Conservation (phyloP, 2,888 invertebrate species). For the Mesodorylaimus sp. region DNA sequence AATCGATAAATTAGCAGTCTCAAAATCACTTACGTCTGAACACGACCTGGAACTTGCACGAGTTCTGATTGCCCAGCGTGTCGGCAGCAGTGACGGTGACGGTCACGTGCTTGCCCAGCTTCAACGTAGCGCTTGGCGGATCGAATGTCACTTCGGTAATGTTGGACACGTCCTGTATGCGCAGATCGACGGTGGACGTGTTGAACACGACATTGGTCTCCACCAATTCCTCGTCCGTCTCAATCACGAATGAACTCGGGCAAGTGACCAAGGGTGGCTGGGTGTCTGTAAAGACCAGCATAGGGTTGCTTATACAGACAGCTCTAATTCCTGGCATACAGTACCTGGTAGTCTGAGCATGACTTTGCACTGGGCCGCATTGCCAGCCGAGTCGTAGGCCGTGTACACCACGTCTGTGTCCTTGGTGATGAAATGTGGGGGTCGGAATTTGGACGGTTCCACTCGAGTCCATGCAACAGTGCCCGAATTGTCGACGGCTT, state of each 20-base stretch:
- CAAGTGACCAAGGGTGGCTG: constrained; percentile 28
- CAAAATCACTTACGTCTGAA: constrained; percentile 11
- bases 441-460: constrained; percentile 34
- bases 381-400: constrained; percentile 90
- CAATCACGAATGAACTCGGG: constrained; percentile 26
- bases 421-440: constrained; percentile 20
- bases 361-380: constrained; percentile 87
- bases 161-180: constrained; percentile 27
- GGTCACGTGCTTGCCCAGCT: constrained; percentile 17
- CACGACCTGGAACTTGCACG: constrained; percentile 29
- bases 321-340: background rate
- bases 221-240: constrained; percentile 14
- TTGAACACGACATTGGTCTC: constrained; percentile 20
- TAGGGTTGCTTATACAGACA: background rate
- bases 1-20: background rate
- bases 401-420: constrained; percentile 83
- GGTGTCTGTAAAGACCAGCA: constrained; percentile 18
- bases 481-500: constrained; percentile 83
- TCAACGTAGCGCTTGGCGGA: constrained; percentile 19
- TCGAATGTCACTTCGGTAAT: constrained; percentile 22
- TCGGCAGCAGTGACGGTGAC: constrained; percentile 24
- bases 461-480: constrained; percentile 69
- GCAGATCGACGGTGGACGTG: constrained; percentile 20
- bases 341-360: constrained; percentile 49
- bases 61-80: constrained; percentile 23